Base-by-base conservation (phyloP, 1,140 invertebrate genomes). In the Zaprionus ornatus region DNA sequence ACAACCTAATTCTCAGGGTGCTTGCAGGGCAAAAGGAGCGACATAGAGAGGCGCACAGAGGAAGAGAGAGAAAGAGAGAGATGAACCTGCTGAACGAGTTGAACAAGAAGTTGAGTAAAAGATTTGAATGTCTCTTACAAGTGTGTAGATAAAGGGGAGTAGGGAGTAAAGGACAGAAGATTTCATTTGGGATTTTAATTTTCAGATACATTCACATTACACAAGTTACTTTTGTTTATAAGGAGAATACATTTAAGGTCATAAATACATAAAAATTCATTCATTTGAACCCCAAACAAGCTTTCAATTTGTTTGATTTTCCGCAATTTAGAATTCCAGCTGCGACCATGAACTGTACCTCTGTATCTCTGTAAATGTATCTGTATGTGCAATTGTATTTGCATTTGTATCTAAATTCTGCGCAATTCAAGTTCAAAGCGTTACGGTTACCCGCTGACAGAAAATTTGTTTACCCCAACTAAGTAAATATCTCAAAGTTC, bases 31-130 rank as follows among this genome's bases (percentile, higher is more conserved):
- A 32, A 50, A 42, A 52, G 40, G 17, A 54, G 45, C 23, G 29
- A 50, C 12, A 23, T 23, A 40, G 5, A 52, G 56, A 13, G 3
- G 10, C 5, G 5, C 17, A 52, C 25, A 42, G 15, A 15, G 29
- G 32, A 35, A 60, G 3, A 37, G 66, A 42, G 21, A n/a, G 29
- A 17, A 37, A 45, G 19, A 66, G 35, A 21, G 15, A 19, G 10
- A 5, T n/a, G 57, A 75, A 71, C 67, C 71, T 71, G 73, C 60
- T 19, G 54, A 75, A 75, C 73, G 37, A 71, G 73, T 75, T 60
- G 55, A 65, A 54, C 73, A 62, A 75, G 73, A 55, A 64, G 70
- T 61, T 25, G 32, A 35, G 32, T 25, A 59, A 59, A 62, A 40
- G 9, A 59, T 74, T 80, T 79, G 59, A 74, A 72, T 60, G 68